These are phyloP conservation scores for Myzus persicae DNA, from an alignment of 1,140 invertebrate species.

Conservation along the genomic window DNA sequence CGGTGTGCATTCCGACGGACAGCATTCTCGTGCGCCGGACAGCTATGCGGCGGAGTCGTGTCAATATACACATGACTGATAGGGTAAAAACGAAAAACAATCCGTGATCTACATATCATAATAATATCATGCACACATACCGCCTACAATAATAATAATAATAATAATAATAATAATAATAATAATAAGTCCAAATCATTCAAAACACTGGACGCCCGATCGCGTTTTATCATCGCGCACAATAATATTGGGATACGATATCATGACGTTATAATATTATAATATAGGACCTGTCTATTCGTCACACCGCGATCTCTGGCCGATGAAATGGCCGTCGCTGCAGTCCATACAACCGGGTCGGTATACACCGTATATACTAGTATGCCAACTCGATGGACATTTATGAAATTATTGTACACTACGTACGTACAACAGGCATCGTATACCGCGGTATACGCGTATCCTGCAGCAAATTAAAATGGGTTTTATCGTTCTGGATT, in stretches of 20 bases:
- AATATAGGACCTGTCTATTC: neutral
- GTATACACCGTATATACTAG: too few species aligned
- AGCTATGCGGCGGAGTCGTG: neutral
- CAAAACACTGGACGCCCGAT: neutral
- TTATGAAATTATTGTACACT: too few species aligned
- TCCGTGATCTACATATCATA: neutral
- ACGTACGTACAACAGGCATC: neutral
- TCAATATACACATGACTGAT: constrained; percentile 39
- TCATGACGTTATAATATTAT: neutral
- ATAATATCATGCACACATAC: neutral
- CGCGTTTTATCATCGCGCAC: neutral
- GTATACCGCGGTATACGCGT: too few species aligned
- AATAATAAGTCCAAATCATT: neutral
- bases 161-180: neutral
- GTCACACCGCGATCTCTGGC: neutral
- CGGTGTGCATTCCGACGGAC: constrained; percentile 40
- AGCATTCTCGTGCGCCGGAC: constrained; percentile 46
- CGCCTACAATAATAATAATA: neutral
- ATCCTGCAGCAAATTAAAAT: neutral
- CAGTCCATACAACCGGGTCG: too few species aligned
- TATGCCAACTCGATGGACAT: too few species aligned
- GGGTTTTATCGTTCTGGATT: neutral
- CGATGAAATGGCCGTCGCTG: too few species aligned
- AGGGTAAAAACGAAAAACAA: constrained; percentile 37
- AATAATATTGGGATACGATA: neutral